Base-by-base conservation (phyloP, 2,113 vertebrate species). In the Oreochromis niloticus region DNA sequence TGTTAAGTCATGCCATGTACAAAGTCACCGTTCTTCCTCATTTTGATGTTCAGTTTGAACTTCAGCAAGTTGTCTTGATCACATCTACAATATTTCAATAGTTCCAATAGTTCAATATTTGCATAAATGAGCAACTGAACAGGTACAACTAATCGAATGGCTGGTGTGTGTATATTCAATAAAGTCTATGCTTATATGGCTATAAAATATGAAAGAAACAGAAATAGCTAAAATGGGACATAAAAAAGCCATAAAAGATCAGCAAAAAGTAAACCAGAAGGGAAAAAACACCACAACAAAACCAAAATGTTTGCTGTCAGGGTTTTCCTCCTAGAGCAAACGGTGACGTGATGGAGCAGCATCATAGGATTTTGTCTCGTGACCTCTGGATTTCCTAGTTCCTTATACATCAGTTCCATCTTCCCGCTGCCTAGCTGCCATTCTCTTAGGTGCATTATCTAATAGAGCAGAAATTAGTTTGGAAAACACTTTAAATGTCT, bases 401-500 rank as follows among this genome's bases (percentile, higher is more conserved):
- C 24, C 4, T 50, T 7, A 39, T 39, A 32, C 71, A 78, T 78
- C 43, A 13, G 24, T 78, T 78, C 11, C 6, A 50, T 32, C 43
- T 12, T 78, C n/a, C 5, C 41, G 27, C 50, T 24, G n/a, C 55
- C 34, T 27, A 55, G 4, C 50, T 32, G 39, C 68, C 46, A 82
- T 43, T 22, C 46, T 85, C 80, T 41, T n/a, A 14, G 48, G 79
- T 84, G 56, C 36, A 89, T 87, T 90, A 85, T 87, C 73, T 83
- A 78, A 86, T n/a, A 27, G 71, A 80, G 75, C 63, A 82, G 56
- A 75, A 84, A 83, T 71, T 17, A 83, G 71, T 50, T 50, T 39
- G 84, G 91, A 91, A 93, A 87, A 81, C 78, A 56, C 32, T 52
- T 73, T 85, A 80, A 89, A 87, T 85, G 13, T n/a, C 36, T n/a